Evolutionary conservation across 1,140 invertebrate species (phyloP).

Genomic region (Bombus impatiens): DNA sequence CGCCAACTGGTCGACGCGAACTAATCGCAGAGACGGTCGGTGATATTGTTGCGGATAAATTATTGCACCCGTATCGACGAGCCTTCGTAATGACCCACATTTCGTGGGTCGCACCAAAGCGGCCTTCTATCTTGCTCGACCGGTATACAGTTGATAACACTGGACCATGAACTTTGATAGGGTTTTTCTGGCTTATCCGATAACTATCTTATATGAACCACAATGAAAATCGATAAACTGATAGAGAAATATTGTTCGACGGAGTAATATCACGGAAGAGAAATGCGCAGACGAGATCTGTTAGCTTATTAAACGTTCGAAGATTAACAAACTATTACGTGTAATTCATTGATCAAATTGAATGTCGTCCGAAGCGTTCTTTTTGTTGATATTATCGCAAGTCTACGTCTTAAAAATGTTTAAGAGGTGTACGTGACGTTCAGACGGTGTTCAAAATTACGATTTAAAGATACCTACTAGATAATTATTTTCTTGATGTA

Average conservation of each 20-base stretch:
- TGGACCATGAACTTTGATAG: slow-evolving; percentile 30
- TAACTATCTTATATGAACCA: slow-evolving; percentile 24
- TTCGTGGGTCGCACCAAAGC: slow-evolving; percentile 31
- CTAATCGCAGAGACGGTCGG: slow-evolving; percentile 57
- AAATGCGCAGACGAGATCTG: background rate
- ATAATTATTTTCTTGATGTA: too few species aligned
- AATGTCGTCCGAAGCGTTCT: background rate
- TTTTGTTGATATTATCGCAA: background rate
- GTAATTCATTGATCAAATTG: too few species aligned
- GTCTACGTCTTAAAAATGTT: too few species aligned
- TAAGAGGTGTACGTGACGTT: too few species aligned
- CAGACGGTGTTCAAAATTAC: too few species aligned
- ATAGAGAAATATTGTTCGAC: slow-evolving; percentile 2
- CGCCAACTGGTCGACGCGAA: slow-evolving; percentile 49
- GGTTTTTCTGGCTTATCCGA: slow-evolving; percentile 25
- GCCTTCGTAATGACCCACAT: slow-evolving; percentile 53
- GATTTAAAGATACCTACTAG: too few species aligned
- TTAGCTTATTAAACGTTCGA: too few species aligned
- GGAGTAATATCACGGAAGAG: background rate
- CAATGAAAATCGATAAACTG: slow-evolving; percentile 16
- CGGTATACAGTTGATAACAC: slow-evolving; percentile 23
- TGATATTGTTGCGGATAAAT: slow-evolving; percentile 67
- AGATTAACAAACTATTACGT: background rate
- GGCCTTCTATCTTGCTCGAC: slow-evolving; percentile 13
- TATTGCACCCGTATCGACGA: slow-evolving; percentile 64